Conservation (phyloP, 2,797 vertebrate species). For the Hippoglossus hippoglossus region DNA sequence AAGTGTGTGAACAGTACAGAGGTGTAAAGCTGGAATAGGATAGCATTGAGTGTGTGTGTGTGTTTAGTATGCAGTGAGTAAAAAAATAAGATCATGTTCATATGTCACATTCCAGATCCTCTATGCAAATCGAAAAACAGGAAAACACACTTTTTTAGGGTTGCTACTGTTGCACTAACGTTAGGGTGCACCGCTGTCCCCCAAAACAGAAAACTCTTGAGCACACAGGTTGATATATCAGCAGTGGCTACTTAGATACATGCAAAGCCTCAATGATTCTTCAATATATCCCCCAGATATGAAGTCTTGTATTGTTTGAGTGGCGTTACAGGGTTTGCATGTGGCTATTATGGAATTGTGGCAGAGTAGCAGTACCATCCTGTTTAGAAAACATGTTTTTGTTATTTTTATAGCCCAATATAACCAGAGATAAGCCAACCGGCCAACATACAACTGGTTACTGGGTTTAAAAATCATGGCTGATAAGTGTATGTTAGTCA, state of each 20-base stretch:
- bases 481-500: too few relatives aligned
- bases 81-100: slow-evolving; percentile 68
- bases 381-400: too few relatives aligned
- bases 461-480: too few relatives aligned
- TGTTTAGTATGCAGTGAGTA: slow-evolving; percentile 8
- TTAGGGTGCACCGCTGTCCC: not conserved
- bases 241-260: not conserved
- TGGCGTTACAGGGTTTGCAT: too few relatives aligned
- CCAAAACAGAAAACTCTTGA: too few relatives aligned
- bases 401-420: too few relatives aligned
- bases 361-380: not conserved
- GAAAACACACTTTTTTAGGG: slow-evolving; percentile 4
- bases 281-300: not conserved
- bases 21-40: slow-evolving; percentile 66
- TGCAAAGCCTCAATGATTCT: not conserved
- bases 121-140: slow-evolving; percentile 38
- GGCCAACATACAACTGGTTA: too few relatives aligned
- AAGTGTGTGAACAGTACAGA: slow-evolving; percentile 58
- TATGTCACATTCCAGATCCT: slow-evolving; percentile 63
- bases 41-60: slow-evolving; percentile 23
- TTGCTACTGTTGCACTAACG: not conserved
- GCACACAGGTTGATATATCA: not conserved
- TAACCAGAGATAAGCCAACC: too few relatives aligned
- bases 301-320: not conserved
- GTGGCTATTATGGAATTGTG: not conserved